These are phyloP conservation scores for Rhipidura dahli DNA, from an alignment of 2,113 vertebrate genomes.

Conservation along the genomic window DNA sequence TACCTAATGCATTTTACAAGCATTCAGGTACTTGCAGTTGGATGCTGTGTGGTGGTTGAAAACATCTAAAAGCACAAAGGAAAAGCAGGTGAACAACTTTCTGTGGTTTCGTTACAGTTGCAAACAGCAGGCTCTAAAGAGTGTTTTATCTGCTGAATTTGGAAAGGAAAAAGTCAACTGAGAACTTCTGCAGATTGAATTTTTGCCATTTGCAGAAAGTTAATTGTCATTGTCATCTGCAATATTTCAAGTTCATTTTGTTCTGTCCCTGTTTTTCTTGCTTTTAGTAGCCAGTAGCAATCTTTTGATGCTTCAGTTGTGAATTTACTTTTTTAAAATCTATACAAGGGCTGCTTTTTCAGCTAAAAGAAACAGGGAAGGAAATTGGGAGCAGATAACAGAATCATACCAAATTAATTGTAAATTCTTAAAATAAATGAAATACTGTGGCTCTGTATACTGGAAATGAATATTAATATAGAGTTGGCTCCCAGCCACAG, in stretches of 20 bases:
- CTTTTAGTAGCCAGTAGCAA: constrained; percentile 62
- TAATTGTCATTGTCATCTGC: constrained; percentile 57
- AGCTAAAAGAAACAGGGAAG: constrained; percentile 61
- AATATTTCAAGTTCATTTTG: constrained; percentile 58
- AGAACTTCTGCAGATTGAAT: constrained; percentile 26
- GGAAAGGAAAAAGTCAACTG: constrained; percentile 6
- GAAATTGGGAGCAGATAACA: constrained; percentile 66
- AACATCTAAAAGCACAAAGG: neutral
- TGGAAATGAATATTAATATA: constrained; percentile 66
- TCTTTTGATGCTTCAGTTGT: constrained; percentile 59
- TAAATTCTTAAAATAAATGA: constrained; percentile 73
- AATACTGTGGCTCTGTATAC: constrained; percentile 60
- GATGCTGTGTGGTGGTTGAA: neutral
- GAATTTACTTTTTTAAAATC: constrained; percentile 53
- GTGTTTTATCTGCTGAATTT: neutral
- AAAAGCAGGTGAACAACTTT: neutral
- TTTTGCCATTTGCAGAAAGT: constrained; percentile 42
- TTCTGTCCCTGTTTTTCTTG: constrained; percentile 40
- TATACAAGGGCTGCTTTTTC: constrained; percentile 50
- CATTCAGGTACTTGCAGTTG: neutral
- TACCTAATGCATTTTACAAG: neutral
- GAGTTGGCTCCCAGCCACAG: constrained; percentile 63
- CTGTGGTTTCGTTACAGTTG: neutral
- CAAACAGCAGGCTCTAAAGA: neutral
- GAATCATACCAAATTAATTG: constrained; percentile 69